Evolutionary conservation across 2,888 invertebrate species (phyloP).

Genomic region (Electrophaes corylata): DNA sequence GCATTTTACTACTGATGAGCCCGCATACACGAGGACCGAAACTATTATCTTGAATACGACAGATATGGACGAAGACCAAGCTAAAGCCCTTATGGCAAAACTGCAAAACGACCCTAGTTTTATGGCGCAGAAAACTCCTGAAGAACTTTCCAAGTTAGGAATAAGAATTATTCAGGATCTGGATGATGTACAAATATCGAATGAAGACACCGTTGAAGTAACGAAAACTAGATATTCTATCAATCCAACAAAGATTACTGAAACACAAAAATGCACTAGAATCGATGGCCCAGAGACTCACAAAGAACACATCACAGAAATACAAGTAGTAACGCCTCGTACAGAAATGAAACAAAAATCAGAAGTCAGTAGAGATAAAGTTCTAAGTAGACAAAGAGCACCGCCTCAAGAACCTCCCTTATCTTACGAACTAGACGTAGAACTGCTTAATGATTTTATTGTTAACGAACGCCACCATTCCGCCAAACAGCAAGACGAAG

Average conservation of each 20-base stretch:
- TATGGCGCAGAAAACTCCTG: constrained; percentile 74
- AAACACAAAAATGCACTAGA: constrained; percentile 64
- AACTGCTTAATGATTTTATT: constrained; percentile 78
- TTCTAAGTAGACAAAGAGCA: constrained; percentile 70
- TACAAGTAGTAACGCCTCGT: constrained; percentile 86
- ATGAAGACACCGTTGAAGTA: constrained; percentile 61
- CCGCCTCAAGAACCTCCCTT: constrained; percentile 66
- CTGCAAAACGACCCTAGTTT: constrained; percentile 76
- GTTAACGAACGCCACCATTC: constrained; percentile 75
- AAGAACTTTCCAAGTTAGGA: constrained; percentile 73
- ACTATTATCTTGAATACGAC: constrained; percentile 82
- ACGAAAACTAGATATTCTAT: constrained; percentile 77
- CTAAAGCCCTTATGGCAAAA: constrained; percentile 75
- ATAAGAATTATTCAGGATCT: constrained; percentile 73
- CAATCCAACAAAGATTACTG: constrained; percentile 69
- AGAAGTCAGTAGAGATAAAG: constrained; percentile 61
- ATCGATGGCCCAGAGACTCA: constrained; percentile 45
- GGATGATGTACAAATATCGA: constrained; percentile 67
- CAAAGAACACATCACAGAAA: constrained; percentile 89
- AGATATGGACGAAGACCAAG: constrained; percentile 76
- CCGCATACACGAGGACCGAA: constrained; percentile 77
- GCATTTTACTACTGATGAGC: constrained; percentile 76
- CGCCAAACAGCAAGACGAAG: constrained; percentile 69
- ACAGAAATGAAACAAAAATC: constrained; percentile 63
- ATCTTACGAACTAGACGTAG: constrained; percentile 74